A percentile compares a stretch with the other conserved stretches of the same genome.
phyloP scores from a whole-genome alignment of 2,888 invertebrate species.

The Cantharis rufa region DNA sequence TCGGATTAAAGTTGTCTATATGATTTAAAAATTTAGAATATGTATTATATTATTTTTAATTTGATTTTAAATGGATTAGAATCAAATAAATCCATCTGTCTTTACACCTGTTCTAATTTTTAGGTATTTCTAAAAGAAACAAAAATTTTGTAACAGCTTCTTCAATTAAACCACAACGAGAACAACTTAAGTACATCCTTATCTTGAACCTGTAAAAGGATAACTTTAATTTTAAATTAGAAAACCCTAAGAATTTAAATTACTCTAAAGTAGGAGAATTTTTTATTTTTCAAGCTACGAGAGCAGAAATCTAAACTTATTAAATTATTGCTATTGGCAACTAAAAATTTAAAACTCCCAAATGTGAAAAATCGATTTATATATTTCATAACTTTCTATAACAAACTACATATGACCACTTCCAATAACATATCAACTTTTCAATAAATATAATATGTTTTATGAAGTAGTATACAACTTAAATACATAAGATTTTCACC shows the following conservation, averaged over 20 bases:
- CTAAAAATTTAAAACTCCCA: background rate
- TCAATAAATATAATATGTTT: background rate
- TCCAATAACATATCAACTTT: background rate
- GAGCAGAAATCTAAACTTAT: background rate
- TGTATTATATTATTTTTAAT: too few species aligned
- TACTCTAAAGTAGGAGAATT: background rate
- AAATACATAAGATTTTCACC: background rate
- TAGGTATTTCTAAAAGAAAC: conserved; percentile 2
- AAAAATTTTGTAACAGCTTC: conserved; percentile 23
- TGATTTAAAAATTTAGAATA: too few species aligned
- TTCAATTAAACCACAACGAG: conserved; percentile 28
- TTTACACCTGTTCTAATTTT: background rate
- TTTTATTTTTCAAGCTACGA: background rate
- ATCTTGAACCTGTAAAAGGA: conserved; percentile 6
- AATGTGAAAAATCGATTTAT: background rate
- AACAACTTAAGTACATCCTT: conserved; percentile 20
- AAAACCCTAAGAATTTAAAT: background rate
- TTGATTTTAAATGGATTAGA: too few species aligned
- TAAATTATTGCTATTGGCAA: background rate
- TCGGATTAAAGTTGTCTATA: too few species aligned
- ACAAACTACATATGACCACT: background rate
- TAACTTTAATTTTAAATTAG: background rate
- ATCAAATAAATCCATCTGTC: background rate
- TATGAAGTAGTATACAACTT: background rate
- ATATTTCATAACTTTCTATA: background rate